Base-by-base conservation (phyloP, 2,888 invertebrate genomes). In the Halictus quadricinctus region DNA sequence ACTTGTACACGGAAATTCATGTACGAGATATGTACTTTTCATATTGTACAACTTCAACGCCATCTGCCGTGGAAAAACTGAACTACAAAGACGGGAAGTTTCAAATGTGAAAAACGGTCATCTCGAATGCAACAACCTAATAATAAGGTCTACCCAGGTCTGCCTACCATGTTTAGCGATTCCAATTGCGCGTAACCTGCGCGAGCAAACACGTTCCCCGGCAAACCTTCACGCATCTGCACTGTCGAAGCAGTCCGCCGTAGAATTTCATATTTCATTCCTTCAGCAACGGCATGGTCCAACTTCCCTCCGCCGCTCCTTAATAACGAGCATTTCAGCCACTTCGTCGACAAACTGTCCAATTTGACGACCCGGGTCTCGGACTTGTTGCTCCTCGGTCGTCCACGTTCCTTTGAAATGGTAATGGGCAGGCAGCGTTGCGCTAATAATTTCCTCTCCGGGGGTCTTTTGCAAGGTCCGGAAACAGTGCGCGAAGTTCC, bases 321-420 rank as follows among this genome's bases (percentile, higher is more conserved):
- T 64, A 83, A 84, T 46, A 43, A 43, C 15, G 21, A 21, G 15
- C 48, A 29, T 25, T 76, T 72, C 60, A 41, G 41, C 66, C 21
- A 43, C 29, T 70, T 64, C 70, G 46, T 15, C 48, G 60, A 18
- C 70, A 73, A 85, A 73, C 48, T 70, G 50, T 29, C 54, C 75
- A 58, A 79, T 84, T 83, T 81, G 80, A 87, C 76, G 86, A 79
- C 86, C 13, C 54, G n/a, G 66, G n/a, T 43, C 3, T 10, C n/a
- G 75, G 79, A 84, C 86, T 87, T 87, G 87, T 84, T 87, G 81
- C 86, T 79, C 60, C 36, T 50, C 66, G 50, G 15, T n/a, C 66
- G 21, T 50, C 46, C 50, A 48, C 10, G 29, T 43, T 0, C 80
- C 82, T 85, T 85, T 85, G 86, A 83, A 25, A 88, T 87, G 87